Base-by-base conservation (phyloP, 2,797 vertebrate species). In the Babyrousa celebensis region DNA sequence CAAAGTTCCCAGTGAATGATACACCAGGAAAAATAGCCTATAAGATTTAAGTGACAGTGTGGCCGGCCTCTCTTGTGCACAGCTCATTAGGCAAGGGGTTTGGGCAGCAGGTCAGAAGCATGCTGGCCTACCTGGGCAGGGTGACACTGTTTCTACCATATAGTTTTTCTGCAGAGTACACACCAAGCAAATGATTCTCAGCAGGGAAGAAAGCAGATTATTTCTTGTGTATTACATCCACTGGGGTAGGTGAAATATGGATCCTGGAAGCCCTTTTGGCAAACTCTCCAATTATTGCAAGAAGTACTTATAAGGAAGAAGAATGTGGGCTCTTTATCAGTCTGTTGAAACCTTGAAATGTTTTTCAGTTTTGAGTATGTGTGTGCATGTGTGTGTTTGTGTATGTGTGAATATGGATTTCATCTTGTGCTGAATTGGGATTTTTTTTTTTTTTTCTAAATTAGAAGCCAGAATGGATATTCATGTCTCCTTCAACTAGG, bases 151-250 rank as follows among this genome's bases (percentile, higher is more conserved):
- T 15, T 95, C 93, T 97, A 86, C 97, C 54, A 32, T 40, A 91
- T 89, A 48, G 29, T 97, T 36, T 1, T 14, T 72, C 94, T 93
- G 95, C 94, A 94, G 95, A 96, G 40, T 94, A 92, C 80, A 95
- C 86, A 83, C 75, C 83, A 97, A 97, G 96, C 98, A 98, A 98
- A 98, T 98, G 97, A 97, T 97, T 96, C 98, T 98, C 98, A 97
- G 97, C 97, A 97, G 97, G 98, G 95, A 97, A 93, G 89, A 91
- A 96, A 70, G 91, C 96, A 98, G 96, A 97, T 93, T 54, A 94
- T 85, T 98, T 98, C 96, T 98, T 97, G 68, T 97, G 89, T 88
- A 71, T 96, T 85, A 60, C 18, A 91, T 75, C 29, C 71, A 78
- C 40, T 52, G 67, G 67, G 60, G 17, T 43, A 36, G 67, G 82